These are phyloP conservation scores for Eidolon dupreanum DNA, from an alignment of 2,797 vertebrate species.

Conservation along the genomic window DNA sequence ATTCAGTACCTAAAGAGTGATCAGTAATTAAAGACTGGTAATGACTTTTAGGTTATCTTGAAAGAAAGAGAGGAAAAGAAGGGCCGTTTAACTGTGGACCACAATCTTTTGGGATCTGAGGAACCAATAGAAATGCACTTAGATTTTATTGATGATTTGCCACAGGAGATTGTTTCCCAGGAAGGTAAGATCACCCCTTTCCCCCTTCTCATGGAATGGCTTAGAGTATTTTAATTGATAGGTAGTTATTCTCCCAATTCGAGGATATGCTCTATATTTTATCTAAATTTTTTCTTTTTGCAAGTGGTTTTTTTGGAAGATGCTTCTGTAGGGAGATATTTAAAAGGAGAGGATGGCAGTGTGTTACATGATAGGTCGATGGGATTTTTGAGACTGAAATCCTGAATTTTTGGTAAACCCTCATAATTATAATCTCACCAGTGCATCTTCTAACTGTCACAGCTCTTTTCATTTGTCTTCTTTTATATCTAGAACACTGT, in stretches of 20 bases:
- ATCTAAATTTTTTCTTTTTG: neutral
- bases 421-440: neutral
- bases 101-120: conserved; percentile 88
- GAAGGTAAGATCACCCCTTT: conserved; percentile 88
- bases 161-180: conserved; percentile 93
- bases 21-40: conserved; percentile 44
- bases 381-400: conserved; percentile 15
- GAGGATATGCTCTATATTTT: neutral
- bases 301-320: conserved; percentile 29
- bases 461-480: neutral
- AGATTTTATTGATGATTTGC: conserved; percentile 90
- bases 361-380: neutral
- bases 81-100: conserved; percentile 92
- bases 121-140: conserved; percentile 91
- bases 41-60: conserved; percentile 93
- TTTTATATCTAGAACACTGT: neutral
- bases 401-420: neutral
- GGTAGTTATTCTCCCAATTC: neutral
- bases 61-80: conserved; percentile 99
- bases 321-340: neutral
- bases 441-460: neutral
- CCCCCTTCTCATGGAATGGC: neutral
- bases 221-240: neutral
- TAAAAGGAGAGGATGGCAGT: neutral
- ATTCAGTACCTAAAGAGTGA: neutral